A percentile compares a stretch with the other conserved stretches of the same genome.
phyloP scores from a whole-genome alignment of 1,140 invertebrate genomes.

The Drosophila dunni region DNA sequence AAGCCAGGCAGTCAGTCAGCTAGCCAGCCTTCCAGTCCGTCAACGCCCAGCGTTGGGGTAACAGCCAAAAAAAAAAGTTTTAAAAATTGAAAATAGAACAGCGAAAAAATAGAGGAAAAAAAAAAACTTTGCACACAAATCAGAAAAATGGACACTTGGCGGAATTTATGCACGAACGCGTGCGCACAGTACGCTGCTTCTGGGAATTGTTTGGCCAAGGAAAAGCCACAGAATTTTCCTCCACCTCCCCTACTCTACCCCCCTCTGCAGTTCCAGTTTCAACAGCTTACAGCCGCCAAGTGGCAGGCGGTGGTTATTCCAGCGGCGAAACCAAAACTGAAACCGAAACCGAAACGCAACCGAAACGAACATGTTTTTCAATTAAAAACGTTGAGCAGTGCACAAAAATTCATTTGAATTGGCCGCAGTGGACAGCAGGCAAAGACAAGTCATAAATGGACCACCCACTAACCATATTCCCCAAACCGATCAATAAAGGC shows the following conservation, averaged over 20 bases:
- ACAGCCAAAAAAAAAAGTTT: constrained; percentile 22
- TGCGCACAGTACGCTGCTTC: constrained; percentile 73
- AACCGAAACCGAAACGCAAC: constrained; percentile 64
- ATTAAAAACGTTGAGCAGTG: constrained; percentile 72
- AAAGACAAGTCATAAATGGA: constrained; percentile 73
- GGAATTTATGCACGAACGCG: constrained; percentile 81
- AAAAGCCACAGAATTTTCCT: constrained; percentile 18
- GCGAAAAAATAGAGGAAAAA: constrained; percentile 13
- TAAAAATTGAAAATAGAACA: constrained; percentile 30
- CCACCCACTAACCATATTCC: background rate
- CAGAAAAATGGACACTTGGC: constrained; percentile 81
- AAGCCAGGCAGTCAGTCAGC: constrained; percentile 31
- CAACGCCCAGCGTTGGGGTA: constrained; percentile 15
- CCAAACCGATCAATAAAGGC: background rate
- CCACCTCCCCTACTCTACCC: background rate
- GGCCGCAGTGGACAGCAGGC: constrained; percentile 34
- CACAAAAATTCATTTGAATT: constrained; percentile 76
- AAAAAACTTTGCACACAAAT: constrained; percentile 78
- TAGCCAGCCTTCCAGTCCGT: constrained; percentile 46
- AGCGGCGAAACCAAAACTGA: constrained; percentile 50
- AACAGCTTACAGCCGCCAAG: constrained; percentile 63
- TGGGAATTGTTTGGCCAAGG: constrained; percentile 69
- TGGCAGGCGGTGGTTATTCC: constrained; percentile 45
- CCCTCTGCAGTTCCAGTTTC: constrained; percentile 1
- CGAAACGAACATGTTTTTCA: constrained; percentile 80